A percentile compares a stretch with the other conserved stretches of the same genome.
Conservation (phyloP, 1,140 invertebrate species). For the Scaptomyza pallida region DNA sequence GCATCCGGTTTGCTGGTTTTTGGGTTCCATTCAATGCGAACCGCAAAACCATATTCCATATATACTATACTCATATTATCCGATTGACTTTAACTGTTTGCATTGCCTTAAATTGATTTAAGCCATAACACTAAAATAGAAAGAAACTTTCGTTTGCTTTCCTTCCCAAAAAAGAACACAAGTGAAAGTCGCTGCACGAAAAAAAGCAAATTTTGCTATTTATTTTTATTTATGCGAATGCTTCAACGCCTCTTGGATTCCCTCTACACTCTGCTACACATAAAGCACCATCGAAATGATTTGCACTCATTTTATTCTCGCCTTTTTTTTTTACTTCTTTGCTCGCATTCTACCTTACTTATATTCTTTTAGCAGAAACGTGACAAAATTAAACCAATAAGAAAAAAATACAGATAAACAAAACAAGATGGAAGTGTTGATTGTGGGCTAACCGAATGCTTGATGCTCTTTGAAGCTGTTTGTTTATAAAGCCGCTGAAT, state of each 20-base stretch:
- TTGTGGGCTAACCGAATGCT: background rate
- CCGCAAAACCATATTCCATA: conserved; percentile 36
- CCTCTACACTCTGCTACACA: background rate
- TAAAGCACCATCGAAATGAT: conserved; percentile 53
- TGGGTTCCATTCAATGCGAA: conserved; percentile 14
- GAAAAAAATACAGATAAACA: conserved; percentile 4
- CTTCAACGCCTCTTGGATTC: background rate
- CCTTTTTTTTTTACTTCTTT: background rate
- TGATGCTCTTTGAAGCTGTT: background rate
- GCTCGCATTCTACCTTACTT: conserved; percentile 15
- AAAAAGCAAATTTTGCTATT: conserved; percentile 78
- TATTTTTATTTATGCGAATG: conserved; percentile 54
- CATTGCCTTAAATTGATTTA: conserved; percentile 62
- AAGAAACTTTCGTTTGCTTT: conserved; percentile 27
- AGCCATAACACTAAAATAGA: conserved; percentile 51
- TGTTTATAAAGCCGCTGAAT: too few relatives aligned
- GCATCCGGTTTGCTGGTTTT: conserved; percentile 27
- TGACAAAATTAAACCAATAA: conserved; percentile 74
- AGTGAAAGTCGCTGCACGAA: conserved; percentile 52
- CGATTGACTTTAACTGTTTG: conserved; percentile 48
- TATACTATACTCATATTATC: conserved; percentile 8
- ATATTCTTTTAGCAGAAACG: conserved; percentile 46
- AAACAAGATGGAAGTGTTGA: background rate
- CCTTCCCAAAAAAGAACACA: background rate
- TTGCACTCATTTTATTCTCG: conserved; percentile 45